These are phyloP conservation scores for Lacanobia oleracea DNA, from an alignment of 2,888 invertebrate species.

Conservation along the genomic window DNA sequence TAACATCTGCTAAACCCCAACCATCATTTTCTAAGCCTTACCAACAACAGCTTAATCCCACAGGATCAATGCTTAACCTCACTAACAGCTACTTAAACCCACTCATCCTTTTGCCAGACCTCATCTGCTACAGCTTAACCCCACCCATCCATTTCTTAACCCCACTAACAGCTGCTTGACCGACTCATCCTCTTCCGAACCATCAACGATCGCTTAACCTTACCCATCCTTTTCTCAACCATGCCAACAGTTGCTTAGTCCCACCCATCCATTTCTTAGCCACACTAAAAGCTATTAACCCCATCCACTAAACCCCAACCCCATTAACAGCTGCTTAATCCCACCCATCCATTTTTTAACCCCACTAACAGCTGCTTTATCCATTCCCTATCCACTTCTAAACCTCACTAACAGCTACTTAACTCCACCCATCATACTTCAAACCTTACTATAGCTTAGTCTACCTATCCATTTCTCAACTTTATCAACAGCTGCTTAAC, in stretches of 20 bases:
- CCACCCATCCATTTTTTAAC: background rate
- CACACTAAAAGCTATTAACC: no score
- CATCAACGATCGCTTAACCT: no score
- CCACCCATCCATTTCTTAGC: constrained; percentile 3
- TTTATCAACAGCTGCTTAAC: background rate
- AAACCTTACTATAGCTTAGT: no score
- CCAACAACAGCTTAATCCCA: no score
- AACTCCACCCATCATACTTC: background rate
- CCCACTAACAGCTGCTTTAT: background rate
- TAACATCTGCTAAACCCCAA: background rate
- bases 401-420: background rate
- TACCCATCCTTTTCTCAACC: background rate
- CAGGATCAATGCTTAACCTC: background rate
- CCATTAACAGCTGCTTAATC: background rate
- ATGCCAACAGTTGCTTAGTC: background rate
- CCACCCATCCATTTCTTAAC: background rate
- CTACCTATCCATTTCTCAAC: background rate
- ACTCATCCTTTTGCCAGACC: background rate
- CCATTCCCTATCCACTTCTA: no score
- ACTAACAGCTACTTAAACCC: background rate
- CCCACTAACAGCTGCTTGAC: background rate
- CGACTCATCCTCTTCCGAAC: background rate
- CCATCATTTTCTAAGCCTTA: background rate
- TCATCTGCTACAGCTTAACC: no score
- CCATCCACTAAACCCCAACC: no score